Evolutionary conservation across 1,140 invertebrate species (phyloP).

Genomic region (Lordiphosa stackelbergi): DNA sequence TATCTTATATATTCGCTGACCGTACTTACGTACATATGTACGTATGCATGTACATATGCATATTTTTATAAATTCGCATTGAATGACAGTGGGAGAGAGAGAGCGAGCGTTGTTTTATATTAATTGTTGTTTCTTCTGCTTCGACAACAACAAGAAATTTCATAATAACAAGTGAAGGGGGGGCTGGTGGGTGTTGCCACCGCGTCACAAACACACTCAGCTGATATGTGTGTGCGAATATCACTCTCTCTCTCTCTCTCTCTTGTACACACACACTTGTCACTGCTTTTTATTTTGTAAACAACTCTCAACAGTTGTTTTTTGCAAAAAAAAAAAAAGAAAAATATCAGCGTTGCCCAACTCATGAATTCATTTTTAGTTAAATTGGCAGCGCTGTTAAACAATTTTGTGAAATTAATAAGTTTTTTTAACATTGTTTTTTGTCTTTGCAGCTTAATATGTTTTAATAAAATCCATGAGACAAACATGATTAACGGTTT

Average conservation of each 20-base stretch:
- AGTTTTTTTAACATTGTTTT: slow-evolving; percentile 25
- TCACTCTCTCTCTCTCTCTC: slow-evolving; percentile 23
- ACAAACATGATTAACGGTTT: slow-evolving; percentile 55
- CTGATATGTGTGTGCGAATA: slow-evolving; percentile 48
- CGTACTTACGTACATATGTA: slow-evolving; percentile 2
- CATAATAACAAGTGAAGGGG: slow-evolving; percentile 24
- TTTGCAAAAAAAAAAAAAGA: slow-evolving; percentile 12
- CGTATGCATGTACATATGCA: slow-evolving; percentile 9
- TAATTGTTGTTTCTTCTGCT: slow-evolving; percentile 2
- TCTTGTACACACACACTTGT: slow-evolving; percentile 3
- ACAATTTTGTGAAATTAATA: slow-evolving; percentile 63
- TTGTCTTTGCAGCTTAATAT: slow-evolving; percentile 30
- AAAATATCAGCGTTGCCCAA: slow-evolving; percentile 46
- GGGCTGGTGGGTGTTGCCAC: slow-evolving; percentile 21
- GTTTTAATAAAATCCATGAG: slow-evolving; percentile 20
- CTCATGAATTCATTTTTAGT: slow-evolving; percentile 33
- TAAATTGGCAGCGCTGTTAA: slow-evolving; percentile 47
- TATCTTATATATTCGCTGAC: slow-evolving; percentile 2
- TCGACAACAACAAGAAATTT: slow-evolving; percentile 25
- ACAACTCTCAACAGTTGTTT: slow-evolving; percentile 36
- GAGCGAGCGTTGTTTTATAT: slow-evolving; percentile 10
- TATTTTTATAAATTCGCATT: slow-evolving; percentile 20
- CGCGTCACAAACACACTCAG: slow-evolving; percentile 34
- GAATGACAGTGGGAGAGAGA: slow-evolving; percentile 21
- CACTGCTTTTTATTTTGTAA: slow-evolving; percentile 55